Evolutionary conservation across 1,140 invertebrate genomes (phyloP).

Genomic region (Ceratoteleas bidentatus): DNA sequence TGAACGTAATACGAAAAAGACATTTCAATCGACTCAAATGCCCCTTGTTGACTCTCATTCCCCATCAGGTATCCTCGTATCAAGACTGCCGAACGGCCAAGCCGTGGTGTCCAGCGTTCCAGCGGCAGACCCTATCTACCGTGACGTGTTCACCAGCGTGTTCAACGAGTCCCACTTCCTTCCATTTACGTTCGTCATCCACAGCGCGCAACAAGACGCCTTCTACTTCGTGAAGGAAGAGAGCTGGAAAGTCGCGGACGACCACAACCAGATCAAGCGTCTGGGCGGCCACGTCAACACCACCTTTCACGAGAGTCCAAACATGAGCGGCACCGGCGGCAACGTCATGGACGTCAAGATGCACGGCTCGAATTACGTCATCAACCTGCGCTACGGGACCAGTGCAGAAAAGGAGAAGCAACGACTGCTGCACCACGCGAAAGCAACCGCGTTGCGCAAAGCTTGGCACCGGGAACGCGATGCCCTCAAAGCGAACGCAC

Average conservation of each 20-base stretch:
- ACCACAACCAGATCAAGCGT: no score
- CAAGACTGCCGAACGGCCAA: constrained; percentile 88
- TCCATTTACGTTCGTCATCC: no score
- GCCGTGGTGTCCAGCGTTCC: constrained; percentile 93
- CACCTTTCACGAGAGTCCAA: no score
- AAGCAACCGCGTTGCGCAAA: constrained; percentile 90
- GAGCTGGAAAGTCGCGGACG: no score
- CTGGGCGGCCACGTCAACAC: no score
- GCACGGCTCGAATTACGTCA: constrained; percentile 90
- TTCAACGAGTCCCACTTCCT: no score
- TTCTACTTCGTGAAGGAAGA: no score
- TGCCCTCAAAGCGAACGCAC: constrained; percentile 88
- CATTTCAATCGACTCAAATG: no score
- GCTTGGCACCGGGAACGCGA: constrained; percentile 96
- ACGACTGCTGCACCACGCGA: constrained; percentile 93
- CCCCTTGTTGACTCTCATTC: not conserved
- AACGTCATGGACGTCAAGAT: constrained; percentile 90
- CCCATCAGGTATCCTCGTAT: constrained; percentile 86
- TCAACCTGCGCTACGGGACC: constrained; percentile 94
- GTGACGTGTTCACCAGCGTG: constrained; percentile 96
- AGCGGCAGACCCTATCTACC: constrained; percentile 92
- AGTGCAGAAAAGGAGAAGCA: constrained; percentile 93
- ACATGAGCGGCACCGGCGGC: constrained; percentile 82
- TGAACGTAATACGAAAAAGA: no score
- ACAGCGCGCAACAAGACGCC: no score